Evolutionary conservation across 2,113 vertebrate species (phyloP), one percentile per base, ranked within the genome.

Genomic region (Spheniscus mendiculus): DNA sequence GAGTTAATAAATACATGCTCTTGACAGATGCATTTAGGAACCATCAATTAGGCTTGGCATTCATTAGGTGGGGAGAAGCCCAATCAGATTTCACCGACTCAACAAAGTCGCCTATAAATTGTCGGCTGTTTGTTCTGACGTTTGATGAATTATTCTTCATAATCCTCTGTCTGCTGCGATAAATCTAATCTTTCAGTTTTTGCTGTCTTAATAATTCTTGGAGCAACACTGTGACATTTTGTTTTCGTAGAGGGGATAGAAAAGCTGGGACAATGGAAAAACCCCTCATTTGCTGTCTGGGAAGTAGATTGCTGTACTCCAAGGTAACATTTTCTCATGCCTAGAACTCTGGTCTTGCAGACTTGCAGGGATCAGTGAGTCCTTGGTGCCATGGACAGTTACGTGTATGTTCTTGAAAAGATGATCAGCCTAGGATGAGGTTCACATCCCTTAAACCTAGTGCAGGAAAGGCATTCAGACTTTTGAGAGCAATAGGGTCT

Each of bases 111-210:
- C 96, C 97, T 98, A 84, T 97, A 98, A 98, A 98, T 98, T 97
- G 96, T 98, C 94, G 96, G 92, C 97, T 97, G 94, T 95, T 89
- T 97, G 94, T 97, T 82, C 96, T 98, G 98, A 98, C 98, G 27
- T 98, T 98, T 98, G 98, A 98, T 98, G 96, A 98, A 98, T 98
- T 98, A 98, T 98, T 98, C 98, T 98, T 98, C 98, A 98, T 98
- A 98, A 98, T 98, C 95, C 97, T 87, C 97, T 89, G 88, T 95
- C 96, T 98, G 96, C 96, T 97, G 95, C 14, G 30, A 98, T 98
- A 98, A 98, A 98, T 98, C 98, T 98, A 97, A 98, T 98, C 97
- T 98, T 98, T 98, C 97, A 95, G 92, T 15, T 69, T 96, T 96
- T 92, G 97, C 95, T 96, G 97, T 98, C 94, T 98, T 98, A 98